Evolutionary conservation across 2,797 vertebrate species (phyloP).

Genomic region (Anabacerthia variegaticeps): DNA sequence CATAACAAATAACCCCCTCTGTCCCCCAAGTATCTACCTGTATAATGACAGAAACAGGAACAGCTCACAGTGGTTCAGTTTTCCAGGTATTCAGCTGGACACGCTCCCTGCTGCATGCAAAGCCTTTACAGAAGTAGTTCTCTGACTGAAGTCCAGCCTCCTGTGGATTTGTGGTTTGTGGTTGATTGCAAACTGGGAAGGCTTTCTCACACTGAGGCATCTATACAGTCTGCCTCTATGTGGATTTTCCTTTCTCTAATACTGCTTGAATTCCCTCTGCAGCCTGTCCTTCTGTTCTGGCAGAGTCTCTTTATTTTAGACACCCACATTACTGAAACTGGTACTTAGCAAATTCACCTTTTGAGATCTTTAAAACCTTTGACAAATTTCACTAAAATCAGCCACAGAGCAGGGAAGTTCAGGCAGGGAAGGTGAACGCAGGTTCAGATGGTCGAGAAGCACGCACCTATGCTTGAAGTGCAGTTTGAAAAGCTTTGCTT

Average conservation of each 20-base stretch:
- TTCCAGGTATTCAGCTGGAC: not conserved
- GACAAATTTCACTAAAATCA: not conserved
- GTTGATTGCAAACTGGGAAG: not conserved
- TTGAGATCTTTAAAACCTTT: not conserved
- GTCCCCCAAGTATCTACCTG: not conserved
- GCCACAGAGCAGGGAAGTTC: not conserved
- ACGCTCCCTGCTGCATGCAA: accelerated
- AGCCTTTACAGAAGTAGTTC: not conserved
- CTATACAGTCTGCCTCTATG: not conserved
- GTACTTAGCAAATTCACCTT: not conserved
- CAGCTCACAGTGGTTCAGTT: not conserved
- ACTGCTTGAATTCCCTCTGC: not conserved
- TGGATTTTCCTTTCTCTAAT: not conserved
- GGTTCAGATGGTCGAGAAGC: not conserved
- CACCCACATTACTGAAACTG: not conserved
- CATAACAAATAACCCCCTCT: not conserved
- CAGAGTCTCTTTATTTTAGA: not conserved
- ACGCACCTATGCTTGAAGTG: accelerated
- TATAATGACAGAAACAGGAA: not conserved
- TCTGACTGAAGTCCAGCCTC: not conserved
- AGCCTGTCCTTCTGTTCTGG: not conserved
- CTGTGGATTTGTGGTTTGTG: not conserved
- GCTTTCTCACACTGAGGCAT: not conserved
- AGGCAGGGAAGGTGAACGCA: not conserved
- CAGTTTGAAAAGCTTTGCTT: not conserved